These are phyloP conservation scores for Sesamia nonagrioides DNA, from an alignment of 1,140 invertebrate genomes.

Conservation along the genomic window DNA sequence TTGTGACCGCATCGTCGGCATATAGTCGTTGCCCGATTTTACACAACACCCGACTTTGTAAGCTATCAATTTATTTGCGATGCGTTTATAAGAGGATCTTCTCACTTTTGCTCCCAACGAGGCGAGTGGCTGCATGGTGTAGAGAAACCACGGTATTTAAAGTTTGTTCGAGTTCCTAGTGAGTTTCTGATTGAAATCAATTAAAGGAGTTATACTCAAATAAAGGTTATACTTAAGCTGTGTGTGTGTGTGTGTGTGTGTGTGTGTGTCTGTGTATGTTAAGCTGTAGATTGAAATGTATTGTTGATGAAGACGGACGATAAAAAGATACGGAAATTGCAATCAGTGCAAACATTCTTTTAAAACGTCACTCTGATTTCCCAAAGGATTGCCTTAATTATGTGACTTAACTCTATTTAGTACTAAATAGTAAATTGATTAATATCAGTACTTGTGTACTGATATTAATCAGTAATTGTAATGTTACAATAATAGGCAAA, in stretches of 20 bases:
- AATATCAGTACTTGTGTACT: too few relatives aligned
- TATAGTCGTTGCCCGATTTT: conserved; percentile 47
- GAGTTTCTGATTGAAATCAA: too few relatives aligned
- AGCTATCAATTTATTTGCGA: conserved; percentile 48
- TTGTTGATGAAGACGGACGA: background rate
- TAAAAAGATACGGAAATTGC: too few relatives aligned
- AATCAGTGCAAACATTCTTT: background rate
- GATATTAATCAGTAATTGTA: too few relatives aligned
- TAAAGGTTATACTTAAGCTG: too few relatives aligned
- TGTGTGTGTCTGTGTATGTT: too few relatives aligned
- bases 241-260: too few relatives aligned
- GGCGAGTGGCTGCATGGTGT: background rate
- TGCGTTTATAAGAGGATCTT: conserved; percentile 19
- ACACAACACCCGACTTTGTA: conserved; percentile 54
- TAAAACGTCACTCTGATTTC: conserved; percentile 3
- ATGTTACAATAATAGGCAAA: background rate
- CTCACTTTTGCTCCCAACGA: background rate
- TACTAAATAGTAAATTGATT: too few relatives aligned
- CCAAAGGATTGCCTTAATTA: background rate
- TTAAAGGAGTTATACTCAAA: too few relatives aligned
- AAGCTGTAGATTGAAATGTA: too few relatives aligned
- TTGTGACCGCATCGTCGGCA: conserved; percentile 70
- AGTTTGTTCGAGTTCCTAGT: too few relatives aligned
- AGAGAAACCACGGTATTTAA: too few relatives aligned
- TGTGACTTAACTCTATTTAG: background rate